Percentiles rank a stretch among this genome's conserved stretches.
Conservation (phyloP, 2,888 invertebrate genomes). For the Lepidonotus clava region DNA sequence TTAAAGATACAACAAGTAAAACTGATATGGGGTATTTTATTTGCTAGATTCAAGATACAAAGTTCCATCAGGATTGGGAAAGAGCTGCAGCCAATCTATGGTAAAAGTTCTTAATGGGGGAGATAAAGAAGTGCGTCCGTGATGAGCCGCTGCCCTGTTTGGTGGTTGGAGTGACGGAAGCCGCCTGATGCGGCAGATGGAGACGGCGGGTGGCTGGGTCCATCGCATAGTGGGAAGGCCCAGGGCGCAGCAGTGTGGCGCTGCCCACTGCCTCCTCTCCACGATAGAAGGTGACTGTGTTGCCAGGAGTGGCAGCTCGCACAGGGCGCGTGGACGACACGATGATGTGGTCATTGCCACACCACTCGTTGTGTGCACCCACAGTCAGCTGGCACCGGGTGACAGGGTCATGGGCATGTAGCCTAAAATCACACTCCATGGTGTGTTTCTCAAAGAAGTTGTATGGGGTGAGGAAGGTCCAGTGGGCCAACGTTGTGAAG, state of each 20-base stretch:
- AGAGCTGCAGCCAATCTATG: neutral
- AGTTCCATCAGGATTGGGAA: conserved; percentile 2
- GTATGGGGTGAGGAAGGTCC: conserved; percentile 38
- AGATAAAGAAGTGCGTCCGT: neutral
- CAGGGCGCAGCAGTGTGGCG: conserved; percentile 41
- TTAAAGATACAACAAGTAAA: no score
- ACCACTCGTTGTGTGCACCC: conserved; percentile 43
- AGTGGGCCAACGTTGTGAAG: conserved; percentile 48
- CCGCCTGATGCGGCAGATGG: neutral
- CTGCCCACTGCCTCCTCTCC: conserved; percentile 53
- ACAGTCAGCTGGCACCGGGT: conserved; percentile 47
- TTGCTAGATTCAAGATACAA: no score
- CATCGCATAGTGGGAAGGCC: conserved; percentile 54
- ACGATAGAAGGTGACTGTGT: conserved; percentile 24
- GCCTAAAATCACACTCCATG: conserved; percentile 41
- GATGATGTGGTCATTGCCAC: conserved; percentile 55
- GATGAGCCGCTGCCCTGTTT: neutral
- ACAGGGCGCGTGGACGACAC: conserved; percentile 46
- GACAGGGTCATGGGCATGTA: neutral
- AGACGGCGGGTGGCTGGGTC: neutral
- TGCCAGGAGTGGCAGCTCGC: conserved; percentile 11
- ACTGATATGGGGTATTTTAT: no score
- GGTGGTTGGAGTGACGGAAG: no score
- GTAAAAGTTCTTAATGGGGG: neutral
- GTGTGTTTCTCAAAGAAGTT: conserved; percentile 55